Evolutionary conservation across 2,113 vertebrate species (phyloP).

Genomic region (Caranx melampygus): DNA sequence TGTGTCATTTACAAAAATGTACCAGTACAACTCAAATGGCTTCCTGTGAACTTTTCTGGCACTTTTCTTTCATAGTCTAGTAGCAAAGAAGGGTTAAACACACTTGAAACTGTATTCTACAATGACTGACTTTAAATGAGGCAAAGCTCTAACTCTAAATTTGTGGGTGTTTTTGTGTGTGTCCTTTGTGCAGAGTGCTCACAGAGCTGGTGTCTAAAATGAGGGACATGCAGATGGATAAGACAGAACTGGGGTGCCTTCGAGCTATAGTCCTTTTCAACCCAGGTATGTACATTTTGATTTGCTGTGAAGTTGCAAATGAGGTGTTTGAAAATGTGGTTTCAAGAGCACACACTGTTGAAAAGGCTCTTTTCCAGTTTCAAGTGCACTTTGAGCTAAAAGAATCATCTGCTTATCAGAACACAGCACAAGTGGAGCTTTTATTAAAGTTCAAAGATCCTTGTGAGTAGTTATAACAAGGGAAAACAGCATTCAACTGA

Average conservation of each 20-base stretch:
- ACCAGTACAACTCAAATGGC: constrained; percentile 22
- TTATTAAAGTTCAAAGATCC: not conserved
- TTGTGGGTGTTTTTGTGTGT: constrained; percentile 4
- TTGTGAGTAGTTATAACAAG: not conserved
- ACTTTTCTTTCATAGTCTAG: not conserved
- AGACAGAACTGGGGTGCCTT: constrained; percentile 98
- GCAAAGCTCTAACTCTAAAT: constrained; percentile 36
- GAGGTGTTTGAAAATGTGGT: not conserved
- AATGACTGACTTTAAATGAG: constrained; percentile 11
- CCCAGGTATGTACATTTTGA: constrained; percentile 84
- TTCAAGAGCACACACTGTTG: not conserved
- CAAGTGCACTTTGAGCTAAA: not conserved
- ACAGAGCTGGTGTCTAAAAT: constrained; percentile 99
- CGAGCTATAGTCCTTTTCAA: constrained; percentile 98
- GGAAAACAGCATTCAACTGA: not conserved
- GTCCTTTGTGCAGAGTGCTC: constrained; percentile 87
- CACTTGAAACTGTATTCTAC: not conserved
- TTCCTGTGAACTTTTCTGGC: constrained; percentile 40
- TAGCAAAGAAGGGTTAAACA: constrained; percentile 1
- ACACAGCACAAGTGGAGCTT: not conserved
- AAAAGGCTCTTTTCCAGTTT: not conserved
- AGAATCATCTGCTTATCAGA: not conserved
- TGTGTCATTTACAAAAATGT: constrained; percentile 31
- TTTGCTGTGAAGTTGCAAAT: constrained; percentile 7
- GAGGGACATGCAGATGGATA: constrained; percentile 99